These are phyloP conservation scores for Helicorthomorpha holstii DNA, from an alignment of 1,140 invertebrate genomes.

Conservation along the genomic window DNA sequence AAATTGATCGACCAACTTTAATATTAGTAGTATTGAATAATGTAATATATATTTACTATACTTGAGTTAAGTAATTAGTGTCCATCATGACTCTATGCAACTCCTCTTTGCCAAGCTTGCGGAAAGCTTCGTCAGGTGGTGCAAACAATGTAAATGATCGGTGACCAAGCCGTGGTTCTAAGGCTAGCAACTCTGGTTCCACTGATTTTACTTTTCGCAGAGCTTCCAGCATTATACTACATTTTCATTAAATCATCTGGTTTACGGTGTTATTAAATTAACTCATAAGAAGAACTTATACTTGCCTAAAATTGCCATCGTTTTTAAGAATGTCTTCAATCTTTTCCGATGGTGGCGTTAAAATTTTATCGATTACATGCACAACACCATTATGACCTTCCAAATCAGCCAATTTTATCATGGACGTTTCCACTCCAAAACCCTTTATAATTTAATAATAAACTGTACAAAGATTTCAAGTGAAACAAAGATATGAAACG, in stretches of 20 bases:
- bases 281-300: not conserved
- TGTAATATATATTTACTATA: conserved; percentile 10
- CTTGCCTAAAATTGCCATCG: conserved; percentile 26
- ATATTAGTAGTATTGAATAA: not conserved
- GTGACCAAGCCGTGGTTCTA: conserved; percentile 10
- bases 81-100: conserved; percentile 22
- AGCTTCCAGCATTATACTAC: conserved; percentile 26
- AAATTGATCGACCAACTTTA: not conserved
- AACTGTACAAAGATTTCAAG: not conserved
- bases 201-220: conserved; percentile 22
- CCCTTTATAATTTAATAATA: conserved; percentile 5
- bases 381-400: conserved; percentile 36
- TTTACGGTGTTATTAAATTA: not conserved
- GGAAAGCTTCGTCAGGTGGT: conserved; percentile 31
- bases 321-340: conserved; percentile 26
- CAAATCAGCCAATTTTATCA: conserved; percentile 27
- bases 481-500: not conserved
- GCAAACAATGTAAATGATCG: conserved; percentile 32
- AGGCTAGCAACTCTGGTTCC: conserved; percentile 17
- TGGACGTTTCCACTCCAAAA: conserved; percentile 28
- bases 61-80: conserved; percentile 19
- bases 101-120: conserved; percentile 13
- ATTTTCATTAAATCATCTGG: not conserved
- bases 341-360: conserved; percentile 29
- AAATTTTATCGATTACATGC: conserved; percentile 33